phyloP scores from a whole-genome alignment of 2,888 invertebrate genomes.

The Drosophila kokeensis region DNA sequence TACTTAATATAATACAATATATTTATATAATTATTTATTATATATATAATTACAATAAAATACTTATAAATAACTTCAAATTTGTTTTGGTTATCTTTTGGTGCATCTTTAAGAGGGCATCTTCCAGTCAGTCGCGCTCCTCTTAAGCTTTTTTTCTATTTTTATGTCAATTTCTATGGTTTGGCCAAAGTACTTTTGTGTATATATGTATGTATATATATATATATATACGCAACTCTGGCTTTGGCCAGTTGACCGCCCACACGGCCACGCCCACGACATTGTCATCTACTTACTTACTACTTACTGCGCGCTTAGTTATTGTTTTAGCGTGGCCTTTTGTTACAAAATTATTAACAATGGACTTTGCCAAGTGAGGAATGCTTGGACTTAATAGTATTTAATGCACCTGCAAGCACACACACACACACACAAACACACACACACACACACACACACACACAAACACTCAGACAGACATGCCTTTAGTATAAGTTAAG shows the following conservation, averaged over 20 bases:
- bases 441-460: conserved; percentile 25
- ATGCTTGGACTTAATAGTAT: conserved; percentile 66
- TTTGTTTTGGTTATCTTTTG: not conserved
- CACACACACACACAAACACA: conserved; percentile 2
- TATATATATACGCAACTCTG: conserved; percentile 23
- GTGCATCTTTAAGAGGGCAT: not conserved
- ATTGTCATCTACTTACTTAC: conserved; percentile 79
- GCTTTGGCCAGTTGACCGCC: conserved; percentile 43
- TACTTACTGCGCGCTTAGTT: conserved; percentile 78
- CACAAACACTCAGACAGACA: conserved; percentile 25
- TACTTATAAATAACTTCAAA: not conserved
- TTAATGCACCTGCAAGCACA: conserved; percentile 74
- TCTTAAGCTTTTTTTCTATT: conserved; percentile 19
- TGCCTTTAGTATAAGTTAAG: conserved; percentile 42
- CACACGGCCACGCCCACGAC: conserved; percentile 14
- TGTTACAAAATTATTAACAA: conserved; percentile 78
- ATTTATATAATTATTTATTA: not conserved
- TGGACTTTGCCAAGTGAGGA: conserved; percentile 63
- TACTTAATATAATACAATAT: not conserved
- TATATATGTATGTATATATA: conserved; percentile 6
- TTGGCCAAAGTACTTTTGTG: conserved; percentile 56
- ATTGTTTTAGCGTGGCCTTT: conserved; percentile 80
- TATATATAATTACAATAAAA: not conserved
- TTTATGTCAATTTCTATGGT: conserved; percentile 51
- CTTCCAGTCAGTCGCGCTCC: not conserved